phyloP scores from a whole-genome alignment of 2,113 vertebrate species.

The Apus apus region DNA sequence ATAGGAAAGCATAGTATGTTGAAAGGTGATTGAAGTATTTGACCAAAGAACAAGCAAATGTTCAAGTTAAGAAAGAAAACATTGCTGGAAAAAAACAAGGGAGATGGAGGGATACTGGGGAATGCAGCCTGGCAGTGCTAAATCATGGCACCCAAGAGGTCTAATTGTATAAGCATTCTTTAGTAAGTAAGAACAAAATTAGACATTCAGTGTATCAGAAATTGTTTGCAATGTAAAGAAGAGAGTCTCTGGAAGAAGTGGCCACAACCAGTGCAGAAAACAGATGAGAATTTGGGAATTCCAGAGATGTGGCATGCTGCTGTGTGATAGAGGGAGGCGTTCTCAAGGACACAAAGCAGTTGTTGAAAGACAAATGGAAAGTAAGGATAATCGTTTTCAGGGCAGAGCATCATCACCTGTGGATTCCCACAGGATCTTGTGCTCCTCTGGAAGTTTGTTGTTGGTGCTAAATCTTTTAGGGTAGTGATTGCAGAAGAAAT shows the following conservation, averaged over 20 bases:
- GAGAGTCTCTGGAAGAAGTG: background rate
- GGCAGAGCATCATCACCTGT: background rate
- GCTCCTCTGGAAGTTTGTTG: background rate
- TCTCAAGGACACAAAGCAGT: background rate
- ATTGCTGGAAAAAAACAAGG: background rate
- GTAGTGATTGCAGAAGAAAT: background rate
- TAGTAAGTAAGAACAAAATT: background rate
- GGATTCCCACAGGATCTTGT: background rate
- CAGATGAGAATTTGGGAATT: background rate
- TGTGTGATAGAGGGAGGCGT: background rate
- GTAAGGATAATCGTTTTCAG: background rate
- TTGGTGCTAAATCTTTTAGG: background rate
- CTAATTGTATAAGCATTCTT: too few species aligned
- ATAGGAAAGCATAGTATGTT: background rate
- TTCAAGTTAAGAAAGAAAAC: background rate
- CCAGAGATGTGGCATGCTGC: background rate
- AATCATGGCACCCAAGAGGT: accelerated
- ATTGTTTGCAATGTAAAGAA: background rate
- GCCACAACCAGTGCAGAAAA: background rate
- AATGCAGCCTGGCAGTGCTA: background rate
- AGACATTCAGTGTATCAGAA: background rate
- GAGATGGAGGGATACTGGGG: background rate
- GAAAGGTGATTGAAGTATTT: background rate
- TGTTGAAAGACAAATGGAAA: background rate
- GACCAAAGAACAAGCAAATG: background rate